phyloP scores from a whole-genome alignment of 1,140 invertebrate genomes.

The Antheraea mylitta region DNA sequence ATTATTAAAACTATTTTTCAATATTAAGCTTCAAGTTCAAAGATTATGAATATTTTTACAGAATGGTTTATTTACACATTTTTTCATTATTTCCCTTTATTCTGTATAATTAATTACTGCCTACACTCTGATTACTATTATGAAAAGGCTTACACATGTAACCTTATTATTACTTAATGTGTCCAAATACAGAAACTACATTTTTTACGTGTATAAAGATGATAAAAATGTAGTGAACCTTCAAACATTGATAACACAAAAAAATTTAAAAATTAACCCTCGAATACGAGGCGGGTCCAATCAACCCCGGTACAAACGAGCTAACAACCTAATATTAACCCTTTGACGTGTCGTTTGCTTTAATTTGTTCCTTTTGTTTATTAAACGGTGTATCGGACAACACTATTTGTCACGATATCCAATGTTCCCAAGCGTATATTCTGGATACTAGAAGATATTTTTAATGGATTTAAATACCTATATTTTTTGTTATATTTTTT shows the following conservation, averaged over 20 bases:
- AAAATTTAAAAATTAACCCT: constrained; percentile 27
- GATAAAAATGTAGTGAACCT: neutral
- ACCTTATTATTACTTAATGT: no score
- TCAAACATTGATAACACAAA: neutral
- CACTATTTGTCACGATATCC: constrained; percentile 48
- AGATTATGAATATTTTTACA: no score
- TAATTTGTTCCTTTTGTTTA: constrained; percentile 65
- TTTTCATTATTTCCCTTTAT: no score
- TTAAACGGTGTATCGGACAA: constrained; percentile 52
- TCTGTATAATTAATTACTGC: no score
- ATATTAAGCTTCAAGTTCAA: no score
- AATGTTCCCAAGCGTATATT: constrained; percentile 52
- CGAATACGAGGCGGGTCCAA: constrained; percentile 10
- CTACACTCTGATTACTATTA: no score
- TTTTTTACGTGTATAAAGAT: no score
- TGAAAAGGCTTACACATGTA: no score
- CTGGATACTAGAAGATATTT: constrained; percentile 11
- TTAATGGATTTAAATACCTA: neutral
- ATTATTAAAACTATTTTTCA: no score
- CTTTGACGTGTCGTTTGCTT: constrained; percentile 67
- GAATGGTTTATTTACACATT: no score
- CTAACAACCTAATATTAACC: constrained; percentile 57
- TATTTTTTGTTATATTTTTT: no score
- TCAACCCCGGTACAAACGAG: constrained; percentile 29
- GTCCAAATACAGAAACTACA: no score